phyloP scores from a whole-genome alignment of 2,888 invertebrate species.

The Scrobipalpa atriplicella region DNA sequence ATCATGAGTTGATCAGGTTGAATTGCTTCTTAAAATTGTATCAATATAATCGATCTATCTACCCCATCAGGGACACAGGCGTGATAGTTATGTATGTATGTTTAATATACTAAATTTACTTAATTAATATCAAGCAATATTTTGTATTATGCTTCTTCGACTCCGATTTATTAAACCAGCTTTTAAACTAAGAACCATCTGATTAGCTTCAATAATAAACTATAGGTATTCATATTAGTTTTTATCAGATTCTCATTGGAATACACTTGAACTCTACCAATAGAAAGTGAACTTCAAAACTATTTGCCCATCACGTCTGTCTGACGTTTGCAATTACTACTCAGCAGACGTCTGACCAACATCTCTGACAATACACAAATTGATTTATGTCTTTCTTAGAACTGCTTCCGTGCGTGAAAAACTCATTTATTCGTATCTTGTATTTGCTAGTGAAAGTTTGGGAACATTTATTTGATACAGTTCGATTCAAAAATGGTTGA shows the following conservation, averaged over 20 bases:
- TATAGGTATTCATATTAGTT: neutral
- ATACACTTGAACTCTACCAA: neutral
- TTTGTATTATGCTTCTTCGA: too few relatives aligned
- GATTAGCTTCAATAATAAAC: too few relatives aligned
- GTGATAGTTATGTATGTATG: too few relatives aligned
- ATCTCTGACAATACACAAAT: conserved; percentile 23
- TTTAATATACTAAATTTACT: too few relatives aligned
- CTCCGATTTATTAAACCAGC: too few relatives aligned
- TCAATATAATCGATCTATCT: too few relatives aligned
- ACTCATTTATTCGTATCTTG: conserved; percentile 37
- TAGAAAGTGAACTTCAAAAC: neutral
- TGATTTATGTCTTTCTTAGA: conserved; percentile 35
- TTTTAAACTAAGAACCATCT: too few relatives aligned
- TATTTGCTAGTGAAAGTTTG: conserved; percentile 43
- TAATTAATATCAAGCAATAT: too few relatives aligned
- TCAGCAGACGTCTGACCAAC: conserved; percentile 19
- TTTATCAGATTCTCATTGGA: neutral
- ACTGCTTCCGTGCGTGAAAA: conserved; percentile 37
- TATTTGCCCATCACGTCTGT: neutral
- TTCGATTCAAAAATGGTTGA: neutral
- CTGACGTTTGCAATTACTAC: conserved; percentile 14
- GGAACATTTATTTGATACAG: conserved; percentile 14
- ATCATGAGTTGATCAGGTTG: too few relatives aligned
- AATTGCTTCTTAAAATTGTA: too few relatives aligned
- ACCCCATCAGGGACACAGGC: too few relatives aligned